Evolutionary conservation across 2,113 vertebrate genomes (phyloP), one percentile per base, ranked within the genome.

Genomic region (Lagenorhynchus albirostris): DNA sequence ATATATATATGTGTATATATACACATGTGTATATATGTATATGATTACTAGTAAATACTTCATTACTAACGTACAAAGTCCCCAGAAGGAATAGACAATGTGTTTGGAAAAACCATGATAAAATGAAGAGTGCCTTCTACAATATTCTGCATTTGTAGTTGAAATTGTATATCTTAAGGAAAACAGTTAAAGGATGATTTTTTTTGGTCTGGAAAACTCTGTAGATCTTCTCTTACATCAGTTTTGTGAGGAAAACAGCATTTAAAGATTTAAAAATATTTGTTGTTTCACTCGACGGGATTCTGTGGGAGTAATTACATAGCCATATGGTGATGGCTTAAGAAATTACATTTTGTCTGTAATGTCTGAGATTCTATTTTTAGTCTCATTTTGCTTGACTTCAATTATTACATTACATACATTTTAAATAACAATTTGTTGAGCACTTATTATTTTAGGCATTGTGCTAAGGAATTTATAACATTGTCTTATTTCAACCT

Each of bases 321-420:
- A 95, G 3, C 15, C 38, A 96, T 79, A 70, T 63, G 33, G n/a
- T 36, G 5, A 74, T 63, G 50, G 13, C 29, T 81, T 89, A 83
- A 53, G 31, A 92, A 94, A 94, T 87, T 90, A n/a, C 2, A 91
- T 94, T 86, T 91, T 91, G 33, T 89, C 47, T 82, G 25, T 91
- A 81, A 93, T 89, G 17, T 73, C 60, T 74, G 41, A 47, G 63
- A 88, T 73, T 89, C 47, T 63, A 84, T 15, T 63, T 93, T 88
- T 29, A 70, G 23, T 85, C 26, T 63, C 8, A 23, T 18, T 84
- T 94, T 79, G 12, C 15, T 95, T 70, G 21, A 91, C 29, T 94
- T 97, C 20, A 89, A 33, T 73, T 65, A 86, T 68, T 80, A 67
- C 1, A 44, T 80, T 55, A 60, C 31, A 31, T 21, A 67, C 60